Conservation (phyloP, 2,888 invertebrate genomes). For the Drosophila affinis region DNA sequence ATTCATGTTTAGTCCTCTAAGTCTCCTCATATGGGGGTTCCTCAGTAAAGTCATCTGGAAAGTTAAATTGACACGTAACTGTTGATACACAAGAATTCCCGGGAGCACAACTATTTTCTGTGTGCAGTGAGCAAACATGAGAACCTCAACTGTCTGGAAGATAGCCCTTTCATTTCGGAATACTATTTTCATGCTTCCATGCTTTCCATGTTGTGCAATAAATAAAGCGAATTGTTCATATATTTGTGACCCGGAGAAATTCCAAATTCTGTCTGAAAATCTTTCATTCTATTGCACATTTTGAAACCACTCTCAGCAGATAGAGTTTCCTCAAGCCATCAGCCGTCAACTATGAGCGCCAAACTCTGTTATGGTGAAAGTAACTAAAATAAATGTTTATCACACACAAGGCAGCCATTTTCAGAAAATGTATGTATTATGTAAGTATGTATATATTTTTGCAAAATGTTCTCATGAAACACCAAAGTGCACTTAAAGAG, state of each 20-base stretch:
- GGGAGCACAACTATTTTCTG: too few relatives aligned
- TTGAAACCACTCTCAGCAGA: too few relatives aligned
- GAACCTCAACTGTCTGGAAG: too few relatives aligned
- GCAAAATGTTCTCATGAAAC: conserved; percentile 28
- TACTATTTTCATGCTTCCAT: not conserved
- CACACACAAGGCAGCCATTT: conserved; percentile 30
- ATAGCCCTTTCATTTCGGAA: not conserved
- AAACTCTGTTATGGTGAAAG: not conserved
- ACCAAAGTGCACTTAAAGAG: conserved; percentile 45
- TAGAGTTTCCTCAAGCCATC: not conserved
- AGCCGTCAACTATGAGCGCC: not conserved
- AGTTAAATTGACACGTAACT: conserved; percentile 11
- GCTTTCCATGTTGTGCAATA: not conserved
- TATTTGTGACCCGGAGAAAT: not conserved
- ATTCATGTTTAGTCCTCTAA: not conserved
- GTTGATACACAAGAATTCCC: not conserved
- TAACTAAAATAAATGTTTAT: conserved; percentile 35
- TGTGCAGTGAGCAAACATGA: too few relatives aligned
- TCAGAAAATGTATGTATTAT: conserved; percentile 10
- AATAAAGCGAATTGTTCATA: not conserved
- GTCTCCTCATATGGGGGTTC: too few relatives aligned
- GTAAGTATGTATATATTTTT: conserved; percentile 18
- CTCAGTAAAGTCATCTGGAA: conserved; percentile 18
- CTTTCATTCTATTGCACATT: not conserved
- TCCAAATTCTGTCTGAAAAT: not conserved